phyloP scores from a whole-genome alignment of 2,797 vertebrate genomes.

The Corythornis leucogaster region DNA sequence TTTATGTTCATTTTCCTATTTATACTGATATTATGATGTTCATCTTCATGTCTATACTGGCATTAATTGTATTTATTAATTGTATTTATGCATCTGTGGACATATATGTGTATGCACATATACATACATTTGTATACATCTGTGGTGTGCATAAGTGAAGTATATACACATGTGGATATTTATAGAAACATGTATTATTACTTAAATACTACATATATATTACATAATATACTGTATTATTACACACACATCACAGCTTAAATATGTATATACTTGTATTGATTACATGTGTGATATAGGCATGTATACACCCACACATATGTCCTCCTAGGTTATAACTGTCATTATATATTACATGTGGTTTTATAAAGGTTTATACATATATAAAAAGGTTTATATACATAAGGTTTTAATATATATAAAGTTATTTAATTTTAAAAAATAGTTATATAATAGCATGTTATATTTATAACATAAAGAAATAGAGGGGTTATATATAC shows the following conservation, averaged over 20 bases:
- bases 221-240: not conserved
- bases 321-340: not conserved
- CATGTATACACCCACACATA: not conserved
- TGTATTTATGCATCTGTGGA: not conserved
- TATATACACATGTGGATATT: accelerated
- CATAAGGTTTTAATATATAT: too few species aligned
- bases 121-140: not conserved
- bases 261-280: not conserved
- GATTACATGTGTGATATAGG: not conserved
- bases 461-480: not conserved
- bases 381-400: too few species aligned
- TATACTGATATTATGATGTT: not conserved
- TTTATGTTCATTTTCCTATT: not conserved
- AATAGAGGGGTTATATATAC: not conserved
- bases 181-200: not conserved
- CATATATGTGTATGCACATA: not conserved
- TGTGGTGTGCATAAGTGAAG: not conserved
- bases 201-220: too few species aligned
- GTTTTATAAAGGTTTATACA: too few species aligned
- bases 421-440: too few species aligned
- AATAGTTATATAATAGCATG: not conserved
- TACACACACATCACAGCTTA: not conserved
- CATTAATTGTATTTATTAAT: not conserved
- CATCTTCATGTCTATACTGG: not conserved
- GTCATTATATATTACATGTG: not conserved